Percentiles rank a stretch among this genome's conserved stretches.
Evolutionary conservation across 2,797 vertebrate genomes (phyloP).

Genomic region (Eidolon dupreanum): DNA sequence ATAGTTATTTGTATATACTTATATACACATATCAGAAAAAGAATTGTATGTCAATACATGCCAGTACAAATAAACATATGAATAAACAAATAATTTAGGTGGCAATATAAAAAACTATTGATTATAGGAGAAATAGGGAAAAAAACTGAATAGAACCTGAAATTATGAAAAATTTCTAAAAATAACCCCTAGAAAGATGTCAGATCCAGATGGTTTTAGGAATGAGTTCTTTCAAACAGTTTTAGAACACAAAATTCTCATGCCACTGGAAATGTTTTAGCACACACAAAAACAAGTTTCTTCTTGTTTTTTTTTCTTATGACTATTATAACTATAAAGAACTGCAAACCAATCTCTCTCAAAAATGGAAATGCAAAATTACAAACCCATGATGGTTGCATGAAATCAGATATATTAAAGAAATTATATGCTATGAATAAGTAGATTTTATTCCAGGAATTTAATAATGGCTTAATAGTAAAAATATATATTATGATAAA

Average conservation of each 20-base stretch:
- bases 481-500: constrained; percentile 18
- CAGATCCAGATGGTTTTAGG: not conserved
- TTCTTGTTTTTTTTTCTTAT: not conserved
- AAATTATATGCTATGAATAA: constrained; percentile 32
- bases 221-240: not conserved
- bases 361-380: constrained; percentile 25
- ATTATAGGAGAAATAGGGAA: not conserved
- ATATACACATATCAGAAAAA: not conserved
- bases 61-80: not conserved
- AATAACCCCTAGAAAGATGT: not conserved
- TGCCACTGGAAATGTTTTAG: not conserved
- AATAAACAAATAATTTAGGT: not conserved
- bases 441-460: constrained; percentile 41
- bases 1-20: not conserved
- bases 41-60: not conserved
- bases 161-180: not conserved
- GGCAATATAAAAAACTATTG: not conserved
- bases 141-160: not conserved
- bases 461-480: constrained; percentile 31
- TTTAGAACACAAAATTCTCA: not conserved
- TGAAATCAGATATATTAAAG: constrained; percentile 27
- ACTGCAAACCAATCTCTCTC: not conserved
- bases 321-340: not conserved
- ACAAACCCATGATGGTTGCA: not conserved
- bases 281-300: not conserved